phyloP scores from a whole-genome alignment of 1,140 invertebrate genomes.

The Conus ventricosus region DNA sequence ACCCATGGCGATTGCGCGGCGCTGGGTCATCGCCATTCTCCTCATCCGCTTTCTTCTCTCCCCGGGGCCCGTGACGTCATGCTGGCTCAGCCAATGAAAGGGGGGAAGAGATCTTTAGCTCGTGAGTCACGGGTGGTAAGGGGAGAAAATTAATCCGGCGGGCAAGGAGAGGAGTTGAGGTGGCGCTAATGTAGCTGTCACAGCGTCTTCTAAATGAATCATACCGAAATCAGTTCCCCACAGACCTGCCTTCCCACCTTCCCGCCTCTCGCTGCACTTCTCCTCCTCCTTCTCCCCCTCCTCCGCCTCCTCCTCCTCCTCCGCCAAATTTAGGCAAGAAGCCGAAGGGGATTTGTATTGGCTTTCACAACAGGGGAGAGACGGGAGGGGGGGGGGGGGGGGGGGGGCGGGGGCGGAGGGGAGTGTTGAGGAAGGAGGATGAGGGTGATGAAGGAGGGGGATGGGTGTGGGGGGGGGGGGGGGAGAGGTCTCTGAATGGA shows the following conservation, averaged over 20 bases:
- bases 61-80: not conserved
- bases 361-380: not conserved
- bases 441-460: not conserved
- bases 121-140: conserved; percentile 30
- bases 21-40: not conserved
- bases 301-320: not conserved
- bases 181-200: conserved; percentile 30
- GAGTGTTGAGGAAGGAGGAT: not conserved
- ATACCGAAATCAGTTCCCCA: conserved; percentile 14
- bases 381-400: not conserved
- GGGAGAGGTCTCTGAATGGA: not conserved
- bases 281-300: not conserved
- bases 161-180: conserved; percentile 26
- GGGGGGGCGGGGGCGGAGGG: not conserved
- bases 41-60: not conserved
- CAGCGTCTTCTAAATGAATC: conserved; percentile 25
- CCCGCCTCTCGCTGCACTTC: not conserved
- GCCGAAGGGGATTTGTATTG: not conserved
- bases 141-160: conserved; percentile 31
- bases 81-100: not conserved
- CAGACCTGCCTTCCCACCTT: not conserved
- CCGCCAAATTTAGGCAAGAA: conserved; percentile 2
- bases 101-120: not conserved
- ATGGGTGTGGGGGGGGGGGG: not conserved
- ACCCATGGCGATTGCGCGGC: not conserved